Evolutionary conservation across 2,797 vertebrate genomes (phyloP).

Genomic region (Diplodus sargus): DNA sequence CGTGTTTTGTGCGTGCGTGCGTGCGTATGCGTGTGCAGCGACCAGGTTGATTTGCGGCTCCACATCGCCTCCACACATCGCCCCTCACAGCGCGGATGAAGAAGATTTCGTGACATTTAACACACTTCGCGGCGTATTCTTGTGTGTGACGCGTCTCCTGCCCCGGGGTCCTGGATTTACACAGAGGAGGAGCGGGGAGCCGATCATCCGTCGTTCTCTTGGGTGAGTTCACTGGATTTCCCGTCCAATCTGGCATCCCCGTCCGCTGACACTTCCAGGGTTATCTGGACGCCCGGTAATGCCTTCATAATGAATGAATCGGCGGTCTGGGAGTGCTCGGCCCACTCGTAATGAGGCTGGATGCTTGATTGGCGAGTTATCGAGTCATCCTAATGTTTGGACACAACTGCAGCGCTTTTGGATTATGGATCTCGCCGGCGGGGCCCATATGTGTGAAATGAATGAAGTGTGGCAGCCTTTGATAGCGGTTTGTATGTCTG

Average conservation of each 20-base stretch:
- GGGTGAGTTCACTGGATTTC: slow-evolving; percentile 78
- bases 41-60: slow-evolving; percentile 53
- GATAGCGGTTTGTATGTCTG: slow-evolving; percentile 4
- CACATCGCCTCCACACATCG: slow-evolving; percentile 52
- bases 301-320: slow-evolving; percentile 41
- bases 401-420: slow-evolving; percentile 28
- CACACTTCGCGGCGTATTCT: slow-evolving; percentile 5
- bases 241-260: slow-evolving; percentile 41
- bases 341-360: background rate
- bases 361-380: slow-evolving; percentile 6
- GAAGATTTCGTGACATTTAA: slow-evolving; percentile 61
- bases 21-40: background rate
- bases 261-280: slow-evolving; percentile 39
- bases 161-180: slow-evolving; percentile 82
- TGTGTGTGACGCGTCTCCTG: background rate
- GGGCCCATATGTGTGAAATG: slow-evolving; percentile 60
- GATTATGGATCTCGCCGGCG: slow-evolving; percentile 19
- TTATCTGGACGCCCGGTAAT: slow-evolving; percentile 14
- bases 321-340: background rate
- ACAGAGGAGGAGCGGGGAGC: slow-evolving; percentile 77
- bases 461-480: slow-evolving; percentile 64
- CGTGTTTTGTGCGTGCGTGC: background rate
- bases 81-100: slow-evolving; percentile 53
- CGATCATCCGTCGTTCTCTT: slow-evolving; percentile 79
- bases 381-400: slow-evolving; percentile 7